Evolutionary conservation across 2,113 vertebrate species (phyloP).

Genomic region (Hypanus sabinus): DNA sequence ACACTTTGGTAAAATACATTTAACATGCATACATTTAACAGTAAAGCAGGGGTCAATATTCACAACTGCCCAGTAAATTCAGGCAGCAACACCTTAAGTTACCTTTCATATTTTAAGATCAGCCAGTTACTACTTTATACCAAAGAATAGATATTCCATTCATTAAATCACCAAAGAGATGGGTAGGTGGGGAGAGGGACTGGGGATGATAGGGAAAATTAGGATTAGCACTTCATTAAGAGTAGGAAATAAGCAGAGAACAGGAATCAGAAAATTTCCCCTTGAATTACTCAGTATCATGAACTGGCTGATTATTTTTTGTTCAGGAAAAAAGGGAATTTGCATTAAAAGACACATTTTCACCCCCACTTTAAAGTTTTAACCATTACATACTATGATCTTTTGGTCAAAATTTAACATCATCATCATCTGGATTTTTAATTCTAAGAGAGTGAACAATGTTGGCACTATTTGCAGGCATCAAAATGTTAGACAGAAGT

Average conservation of each 20-base stretch:
- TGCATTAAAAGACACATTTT: constrained; percentile 21
- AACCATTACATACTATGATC: constrained; percentile 28
- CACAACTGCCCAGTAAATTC: neutral
- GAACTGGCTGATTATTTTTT: neutral
- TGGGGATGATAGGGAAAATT: too few relatives aligned
- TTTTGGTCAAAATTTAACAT: constrained; percentile 31
- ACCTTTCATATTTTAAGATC: neutral
- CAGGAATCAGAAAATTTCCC: neutral
- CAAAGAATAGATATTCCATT: constrained; percentile 4
- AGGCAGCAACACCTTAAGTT: neutral
- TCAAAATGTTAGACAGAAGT: neutral
- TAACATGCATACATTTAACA: constrained; percentile 36
- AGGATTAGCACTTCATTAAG: neutral
- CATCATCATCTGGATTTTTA: constrained; percentile 3
- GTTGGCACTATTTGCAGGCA: constrained; percentile 20
- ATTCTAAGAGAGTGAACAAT: constrained; percentile 37
- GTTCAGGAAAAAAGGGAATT: neutral
- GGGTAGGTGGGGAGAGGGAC: too few relatives aligned
- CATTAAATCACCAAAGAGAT: too few relatives aligned
- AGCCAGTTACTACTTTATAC: constrained; percentile 9
- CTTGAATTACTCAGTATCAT: neutral
- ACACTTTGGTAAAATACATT: constrained; percentile 29
- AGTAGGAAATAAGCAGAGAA: neutral
- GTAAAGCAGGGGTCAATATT: constrained; percentile 31
- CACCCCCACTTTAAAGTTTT: constrained; percentile 35